phyloP scores from a whole-genome alignment of 1,140 invertebrate species.

The Drosophila arizonae region DNA sequence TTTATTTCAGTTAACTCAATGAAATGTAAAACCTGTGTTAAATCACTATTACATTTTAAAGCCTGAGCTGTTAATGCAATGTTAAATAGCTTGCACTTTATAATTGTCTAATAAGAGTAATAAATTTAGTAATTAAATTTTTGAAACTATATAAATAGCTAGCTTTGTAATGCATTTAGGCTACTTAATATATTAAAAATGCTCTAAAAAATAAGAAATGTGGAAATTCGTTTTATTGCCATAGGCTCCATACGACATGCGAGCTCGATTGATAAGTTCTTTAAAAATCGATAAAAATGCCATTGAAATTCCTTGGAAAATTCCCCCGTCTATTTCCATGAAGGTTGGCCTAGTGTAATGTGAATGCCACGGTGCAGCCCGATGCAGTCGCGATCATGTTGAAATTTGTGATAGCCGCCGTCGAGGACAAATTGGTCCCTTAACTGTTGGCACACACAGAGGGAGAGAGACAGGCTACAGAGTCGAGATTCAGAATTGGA shows the following conservation, averaged over 20 bases:
- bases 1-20: too few species aligned
- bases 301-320: conserved; percentile 47
- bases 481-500: conserved; percentile 21
- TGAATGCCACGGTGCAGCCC: conserved; percentile 30
- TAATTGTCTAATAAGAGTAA: too few species aligned
- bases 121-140: too few species aligned
- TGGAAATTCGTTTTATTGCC: not conserved
- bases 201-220: too few species aligned
- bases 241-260: not conserved
- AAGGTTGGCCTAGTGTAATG: conserved; percentile 25
- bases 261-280: conserved; percentile 9
- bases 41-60: too few species aligned
- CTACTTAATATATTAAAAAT: too few species aligned
- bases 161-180: too few species aligned
- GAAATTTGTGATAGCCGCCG: conserved; percentile 65
- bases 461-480: conserved; percentile 15
- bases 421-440: conserved; percentile 71
- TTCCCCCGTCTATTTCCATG: conserved; percentile 19
- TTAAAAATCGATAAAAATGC: conserved; percentile 57
- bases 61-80: too few species aligned
- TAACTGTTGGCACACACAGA: conserved; percentile 44
- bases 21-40: too few species aligned
- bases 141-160: too few species aligned
- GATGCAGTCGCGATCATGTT: conserved; percentile 60
- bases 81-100: too few species aligned